Conservation (phyloP, 1,140 invertebrate genomes). For the Drosophila mojavensis region DNA sequence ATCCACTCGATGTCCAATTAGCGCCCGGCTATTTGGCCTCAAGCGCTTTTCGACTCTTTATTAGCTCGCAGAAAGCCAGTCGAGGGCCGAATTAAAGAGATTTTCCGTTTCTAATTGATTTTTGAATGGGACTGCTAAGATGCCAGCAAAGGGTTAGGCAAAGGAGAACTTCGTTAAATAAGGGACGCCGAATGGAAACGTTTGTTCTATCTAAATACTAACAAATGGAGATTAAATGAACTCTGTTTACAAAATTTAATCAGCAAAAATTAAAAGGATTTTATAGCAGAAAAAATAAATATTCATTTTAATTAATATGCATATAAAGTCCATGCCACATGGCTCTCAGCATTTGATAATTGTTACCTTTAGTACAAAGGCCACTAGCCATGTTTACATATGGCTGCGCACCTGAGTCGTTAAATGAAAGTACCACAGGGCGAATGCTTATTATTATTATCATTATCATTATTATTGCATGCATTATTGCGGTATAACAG, state of each 20-base stretch:
- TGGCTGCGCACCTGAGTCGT: conserved; percentile 41
- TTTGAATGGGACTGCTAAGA: not conserved
- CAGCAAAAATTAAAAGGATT: not conserved
- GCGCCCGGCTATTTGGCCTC: not conserved
- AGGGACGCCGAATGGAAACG: not conserved
- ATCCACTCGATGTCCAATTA: conserved; percentile 50
- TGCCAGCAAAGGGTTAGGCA: not conserved
- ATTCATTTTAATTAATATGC: not conserved
- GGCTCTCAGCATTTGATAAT: not conserved
- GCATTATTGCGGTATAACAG: conserved; percentile 42
- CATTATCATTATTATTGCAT: conserved; percentile 7
- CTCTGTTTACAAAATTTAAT: not conserved
- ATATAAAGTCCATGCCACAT: conserved; percentile 3
- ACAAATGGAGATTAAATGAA: not conserved
- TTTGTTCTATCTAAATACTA: not conserved
- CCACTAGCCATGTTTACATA: conserved; percentile 46
- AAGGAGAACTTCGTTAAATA: not conserved
- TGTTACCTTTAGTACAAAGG: conserved; percentile 35
- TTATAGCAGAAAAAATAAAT: not conserved
- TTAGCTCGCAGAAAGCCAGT: conserved; percentile 3
- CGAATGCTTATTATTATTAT: conserved; percentile 42
- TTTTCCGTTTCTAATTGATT: conserved; percentile 25
- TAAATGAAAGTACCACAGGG: conserved; percentile 44
- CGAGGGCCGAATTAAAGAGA: conserved; percentile 6
- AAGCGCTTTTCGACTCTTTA: conserved; percentile 16